Conservation (phyloP, 1,140 invertebrate genomes). For the Drosophila takahashii region DNA sequence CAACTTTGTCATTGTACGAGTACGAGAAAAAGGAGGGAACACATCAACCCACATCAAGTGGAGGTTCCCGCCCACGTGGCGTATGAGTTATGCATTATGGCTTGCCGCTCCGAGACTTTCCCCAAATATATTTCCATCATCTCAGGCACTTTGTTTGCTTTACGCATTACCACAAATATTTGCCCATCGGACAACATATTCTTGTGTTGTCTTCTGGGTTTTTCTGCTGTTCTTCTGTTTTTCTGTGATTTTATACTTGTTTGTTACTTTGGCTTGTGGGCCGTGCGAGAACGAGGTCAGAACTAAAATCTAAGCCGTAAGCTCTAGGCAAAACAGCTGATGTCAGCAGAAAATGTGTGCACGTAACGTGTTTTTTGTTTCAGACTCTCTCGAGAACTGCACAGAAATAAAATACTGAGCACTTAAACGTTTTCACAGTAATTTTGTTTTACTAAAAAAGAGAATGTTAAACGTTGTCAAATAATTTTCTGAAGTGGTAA, state of each 20-base stretch:
- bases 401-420: slow-evolving; percentile 1
- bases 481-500: no score
- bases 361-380: slow-evolving; percentile 38
- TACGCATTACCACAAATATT: slow-evolving; percentile 62
- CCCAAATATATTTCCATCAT: slow-evolving; percentile 50
- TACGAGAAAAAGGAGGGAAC: slow-evolving; percentile 10
- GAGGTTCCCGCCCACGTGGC: slow-evolving; percentile 34
- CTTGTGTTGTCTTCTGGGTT: slow-evolving; percentile 33
- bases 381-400: background rate
- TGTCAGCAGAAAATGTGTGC: slow-evolving; percentile 59
- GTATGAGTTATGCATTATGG: slow-evolving; percentile 53
- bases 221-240: slow-evolving; percentile 22
- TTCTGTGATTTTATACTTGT: slow-evolving; percentile 26
- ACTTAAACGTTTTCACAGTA: no score
- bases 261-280: slow-evolving; percentile 51
- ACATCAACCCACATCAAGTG: slow-evolving; percentile 9
- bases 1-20: slow-evolving; percentile 32
- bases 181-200: slow-evolving; percentile 62
- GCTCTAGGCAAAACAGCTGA: slow-evolving; percentile 53
- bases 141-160: slow-evolving; percentile 41
- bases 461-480: no score
- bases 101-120: slow-evolving; percentile 26
- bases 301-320: slow-evolving; percentile 60
- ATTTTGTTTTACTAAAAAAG: no score
- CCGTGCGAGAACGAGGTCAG: slow-evolving; percentile 45